phyloP scores from a whole-genome alignment of 2,797 vertebrate species.

The Tamandua tetradactyla region DNA sequence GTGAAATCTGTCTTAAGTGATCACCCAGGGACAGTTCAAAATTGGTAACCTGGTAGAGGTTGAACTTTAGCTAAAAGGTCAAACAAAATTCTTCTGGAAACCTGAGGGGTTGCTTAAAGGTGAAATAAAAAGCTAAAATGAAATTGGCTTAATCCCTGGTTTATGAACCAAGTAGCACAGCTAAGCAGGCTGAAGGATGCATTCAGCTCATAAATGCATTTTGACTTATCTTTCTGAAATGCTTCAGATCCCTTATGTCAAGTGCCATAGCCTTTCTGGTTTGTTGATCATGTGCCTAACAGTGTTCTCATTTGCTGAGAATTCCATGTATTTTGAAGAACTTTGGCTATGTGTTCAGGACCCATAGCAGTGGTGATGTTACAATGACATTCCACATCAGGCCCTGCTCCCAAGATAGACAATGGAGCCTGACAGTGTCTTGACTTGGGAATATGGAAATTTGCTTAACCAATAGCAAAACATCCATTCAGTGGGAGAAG shows the following conservation, averaged over 20 bases:
- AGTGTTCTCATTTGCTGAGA: neutral
- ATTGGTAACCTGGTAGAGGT: conserved; percentile 68
- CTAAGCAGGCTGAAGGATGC: conserved; percentile 66
- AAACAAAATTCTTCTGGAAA: conserved; percentile 74
- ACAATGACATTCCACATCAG: neutral
- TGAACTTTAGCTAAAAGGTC: conserved; percentile 83
- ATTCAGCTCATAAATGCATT: conserved; percentile 69
- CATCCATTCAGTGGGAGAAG: neutral
- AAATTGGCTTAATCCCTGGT: conserved; percentile 84
- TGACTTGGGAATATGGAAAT: neutral
- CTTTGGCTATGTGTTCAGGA: neutral
- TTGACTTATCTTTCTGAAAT: conserved; percentile 76
- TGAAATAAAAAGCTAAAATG: conserved; percentile 81
- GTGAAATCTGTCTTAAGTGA: conserved; percentile 69
- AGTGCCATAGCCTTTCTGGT: neutral
- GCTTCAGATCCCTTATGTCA: conserved; percentile 21
- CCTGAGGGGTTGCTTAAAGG: conserved; percentile 79
- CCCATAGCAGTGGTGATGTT: neutral
- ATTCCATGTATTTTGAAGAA: neutral
- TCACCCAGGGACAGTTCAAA: conserved; percentile 66
- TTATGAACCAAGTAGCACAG: conserved; percentile 78
- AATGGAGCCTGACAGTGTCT: neutral
- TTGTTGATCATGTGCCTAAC: neutral
- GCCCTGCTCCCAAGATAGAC: neutral
- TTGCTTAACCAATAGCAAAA: neutral